phyloP scores from a whole-genome alignment of 2,113 vertebrate genomes.

The Regulus satrapa region DNA sequence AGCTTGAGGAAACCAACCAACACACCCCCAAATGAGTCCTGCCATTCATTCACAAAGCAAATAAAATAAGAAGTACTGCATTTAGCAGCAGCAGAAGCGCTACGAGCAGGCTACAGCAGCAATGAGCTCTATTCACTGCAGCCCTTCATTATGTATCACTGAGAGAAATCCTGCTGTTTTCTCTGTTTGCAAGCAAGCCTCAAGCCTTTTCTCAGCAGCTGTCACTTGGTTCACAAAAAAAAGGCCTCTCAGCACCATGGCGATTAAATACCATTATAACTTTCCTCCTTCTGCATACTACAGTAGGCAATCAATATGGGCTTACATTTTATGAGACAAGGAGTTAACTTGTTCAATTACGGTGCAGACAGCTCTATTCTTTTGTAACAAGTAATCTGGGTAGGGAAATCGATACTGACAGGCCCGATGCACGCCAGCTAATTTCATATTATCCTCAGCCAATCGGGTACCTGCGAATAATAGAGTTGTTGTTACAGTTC shows the following conservation, averaged over 20 bases:
- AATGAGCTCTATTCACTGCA: background rate
- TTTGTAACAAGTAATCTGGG: constrained; percentile 99
- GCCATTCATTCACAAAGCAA: background rate
- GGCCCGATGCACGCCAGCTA: constrained; percentile 90
- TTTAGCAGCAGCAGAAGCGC: background rate
- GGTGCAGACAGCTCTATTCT: constrained; percentile 99
- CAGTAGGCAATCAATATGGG: constrained; percentile 89
- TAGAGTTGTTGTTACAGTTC: constrained; percentile 96
- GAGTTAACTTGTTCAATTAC: constrained; percentile 99
- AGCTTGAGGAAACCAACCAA: background rate
- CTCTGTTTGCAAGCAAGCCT: constrained; percentile 48
- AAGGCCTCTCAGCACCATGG: constrained; percentile 71
- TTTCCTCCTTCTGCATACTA: constrained; percentile 76
- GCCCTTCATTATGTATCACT: constrained; percentile 18
- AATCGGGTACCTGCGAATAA: constrained; percentile 87
- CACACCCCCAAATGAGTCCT: rapidly evolving
- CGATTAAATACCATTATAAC: constrained; percentile 77
- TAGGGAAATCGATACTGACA: constrained; percentile 98
- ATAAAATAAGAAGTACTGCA: background rate
- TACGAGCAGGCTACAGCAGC: background rate
- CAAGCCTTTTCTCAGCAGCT: constrained; percentile 36
- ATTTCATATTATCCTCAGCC: constrained; percentile 98
- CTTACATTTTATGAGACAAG: constrained; percentile 99
- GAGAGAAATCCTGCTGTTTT: constrained; percentile 37
- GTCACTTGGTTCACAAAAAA: constrained; percentile 60